Evolutionary conservation across 2,113 vertebrate species (phyloP).

Genomic region (Sphyrna mokarran): DNA sequence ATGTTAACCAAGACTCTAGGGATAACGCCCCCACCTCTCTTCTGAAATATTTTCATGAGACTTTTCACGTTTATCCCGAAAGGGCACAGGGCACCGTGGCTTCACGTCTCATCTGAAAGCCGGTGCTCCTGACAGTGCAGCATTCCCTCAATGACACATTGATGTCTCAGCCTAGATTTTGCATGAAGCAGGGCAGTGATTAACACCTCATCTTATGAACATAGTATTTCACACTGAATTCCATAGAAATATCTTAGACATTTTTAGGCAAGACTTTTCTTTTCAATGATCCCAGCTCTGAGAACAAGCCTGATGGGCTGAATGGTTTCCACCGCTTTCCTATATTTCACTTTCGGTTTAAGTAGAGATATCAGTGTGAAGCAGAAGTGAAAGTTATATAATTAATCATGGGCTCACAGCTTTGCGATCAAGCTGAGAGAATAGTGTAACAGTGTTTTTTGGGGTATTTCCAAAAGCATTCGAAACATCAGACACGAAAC

Average conservation of each 20-base stretch:
- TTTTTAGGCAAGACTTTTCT: neutral
- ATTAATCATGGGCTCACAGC: neutral
- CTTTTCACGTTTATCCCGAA: neutral
- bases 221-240: neutral
- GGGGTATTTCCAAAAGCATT: conserved; percentile 3
- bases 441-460: neutral
- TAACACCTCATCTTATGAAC: neutral
- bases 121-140: neutral
- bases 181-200: neutral
- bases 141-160: neutral
- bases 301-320: neutral
- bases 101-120: neutral
- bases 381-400: conserved; percentile 19
- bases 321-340: neutral
- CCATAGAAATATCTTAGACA: neutral
- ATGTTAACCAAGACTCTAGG: neutral
- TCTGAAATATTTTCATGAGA: neutral
- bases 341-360: neutral
- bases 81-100: no score
- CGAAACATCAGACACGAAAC: neutral
- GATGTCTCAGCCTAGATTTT: neutral
- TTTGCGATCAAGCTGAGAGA: neutral
- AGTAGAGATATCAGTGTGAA: neutral
- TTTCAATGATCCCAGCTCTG: neutral
- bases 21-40: neutral